Conservation (phyloP, 2,113 vertebrate genomes). For the Gobio gobio region DNA sequence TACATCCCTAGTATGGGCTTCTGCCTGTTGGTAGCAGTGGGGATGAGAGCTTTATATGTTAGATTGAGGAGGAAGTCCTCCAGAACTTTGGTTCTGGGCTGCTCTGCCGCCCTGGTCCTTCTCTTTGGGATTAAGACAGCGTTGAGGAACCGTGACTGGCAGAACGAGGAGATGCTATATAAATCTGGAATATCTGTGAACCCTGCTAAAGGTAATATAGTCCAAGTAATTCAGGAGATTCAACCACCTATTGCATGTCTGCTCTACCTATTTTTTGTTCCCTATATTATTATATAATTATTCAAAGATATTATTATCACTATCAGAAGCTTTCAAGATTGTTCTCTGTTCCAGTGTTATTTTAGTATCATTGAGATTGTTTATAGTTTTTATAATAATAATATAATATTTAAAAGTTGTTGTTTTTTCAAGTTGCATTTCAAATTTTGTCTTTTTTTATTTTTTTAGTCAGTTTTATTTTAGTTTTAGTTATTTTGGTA, state of each 20-base stretch:
- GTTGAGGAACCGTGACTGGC: slow-evolving; percentile 95
- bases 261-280: background rate
- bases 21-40: slow-evolving; percentile 93
- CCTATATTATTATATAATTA: too few relatives aligned
- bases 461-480: background rate
- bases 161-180: slow-evolving; percentile 98
- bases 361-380: background rate
- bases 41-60: slow-evolving; percentile 86
- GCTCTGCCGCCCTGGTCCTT: slow-evolving; percentile 84
- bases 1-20: slow-evolving; percentile 99
- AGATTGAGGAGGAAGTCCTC: slow-evolving; percentile 82
- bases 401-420: too few relatives aligned
- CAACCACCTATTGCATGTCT: background rate
- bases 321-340: too few relatives aligned
- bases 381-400: background rate
- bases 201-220: slow-evolving; percentile 92
- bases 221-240: background rate
- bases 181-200: slow-evolving; percentile 98
- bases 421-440: background rate
- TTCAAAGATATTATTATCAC: too few relatives aligned
- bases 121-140: slow-evolving; percentile 92
- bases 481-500: background rate
- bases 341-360: background rate
- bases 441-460: background rate
- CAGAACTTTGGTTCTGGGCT: slow-evolving; percentile 87